phyloP scores from a whole-genome alignment of 2,888 invertebrate species.

The Dasysyrphus albostriatus region DNA sequence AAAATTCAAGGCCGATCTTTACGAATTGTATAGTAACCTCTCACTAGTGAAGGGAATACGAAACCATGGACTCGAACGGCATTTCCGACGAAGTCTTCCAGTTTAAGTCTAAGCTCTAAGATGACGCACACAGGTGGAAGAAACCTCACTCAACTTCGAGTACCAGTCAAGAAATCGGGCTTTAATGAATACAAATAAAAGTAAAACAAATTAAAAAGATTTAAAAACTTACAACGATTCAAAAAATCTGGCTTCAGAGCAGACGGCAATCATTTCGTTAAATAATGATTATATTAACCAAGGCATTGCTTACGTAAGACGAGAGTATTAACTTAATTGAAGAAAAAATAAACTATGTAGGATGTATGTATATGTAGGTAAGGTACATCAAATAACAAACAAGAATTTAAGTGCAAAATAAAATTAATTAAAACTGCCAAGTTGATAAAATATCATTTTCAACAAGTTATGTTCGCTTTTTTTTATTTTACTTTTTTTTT shows the following conservation, averaged over 20 bases:
- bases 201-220: too few relatives aligned
- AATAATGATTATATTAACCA: not conserved
- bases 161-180: too few relatives aligned
- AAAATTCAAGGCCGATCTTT: too few relatives aligned
- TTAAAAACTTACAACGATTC: too few relatives aligned
- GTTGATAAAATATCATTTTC: slow-evolving; percentile 57
- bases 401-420: slow-evolving; percentile 39
- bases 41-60: too few relatives aligned
- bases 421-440: slow-evolving; percentile 66
- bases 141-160: too few relatives aligned
- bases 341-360: not conserved
- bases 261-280: not conserved
- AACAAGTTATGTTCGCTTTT: slow-evolving; percentile 27
- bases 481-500: slow-evolving; percentile 1
- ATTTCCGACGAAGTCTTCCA: too few relatives aligned
- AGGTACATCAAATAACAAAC: slow-evolving; percentile 22
- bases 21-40: too few relatives aligned
- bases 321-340: slow-evolving; percentile 9
- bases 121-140: too few relatives aligned
- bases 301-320: not conserved
- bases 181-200: too few relatives aligned
- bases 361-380: not conserved
- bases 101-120: too few relatives aligned
- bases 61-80: too few relatives aligned
- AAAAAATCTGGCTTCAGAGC: not conserved